A percentile compares a stretch with the other conserved stretches of the same genome.
phyloP scores from a whole-genome alignment of 2,888 invertebrate species.

The Diarsia mendica region DNA sequence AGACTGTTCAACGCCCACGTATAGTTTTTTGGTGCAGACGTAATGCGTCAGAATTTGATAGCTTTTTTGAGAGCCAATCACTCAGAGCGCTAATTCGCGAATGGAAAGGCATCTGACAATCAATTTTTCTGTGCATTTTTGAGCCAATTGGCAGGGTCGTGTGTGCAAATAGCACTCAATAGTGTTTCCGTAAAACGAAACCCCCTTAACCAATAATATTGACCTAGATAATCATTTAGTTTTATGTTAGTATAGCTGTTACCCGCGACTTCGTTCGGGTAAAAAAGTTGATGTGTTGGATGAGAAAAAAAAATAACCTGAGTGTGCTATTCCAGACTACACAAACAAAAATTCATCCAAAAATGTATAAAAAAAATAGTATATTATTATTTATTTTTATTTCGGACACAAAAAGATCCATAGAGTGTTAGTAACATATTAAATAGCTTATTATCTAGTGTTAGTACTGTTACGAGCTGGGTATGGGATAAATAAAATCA shows the following conservation, averaged over 20 bases:
- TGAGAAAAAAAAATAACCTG: background rate
- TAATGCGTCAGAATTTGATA: conserved; percentile 34
- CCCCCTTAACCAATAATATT: background rate
- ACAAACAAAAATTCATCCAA: too few relatives aligned
- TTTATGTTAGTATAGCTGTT: background rate
- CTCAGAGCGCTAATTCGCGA: conserved; percentile 31
- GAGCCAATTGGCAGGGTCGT: background rate
- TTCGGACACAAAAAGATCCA: too few relatives aligned
- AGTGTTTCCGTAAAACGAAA: background rate
- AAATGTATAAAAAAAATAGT: too few relatives aligned
- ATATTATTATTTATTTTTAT: too few relatives aligned
- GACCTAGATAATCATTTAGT: background rate
- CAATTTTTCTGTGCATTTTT: background rate
- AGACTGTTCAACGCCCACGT: conserved; percentile 46
- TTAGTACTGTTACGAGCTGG: too few relatives aligned
- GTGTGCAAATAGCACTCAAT: conserved; percentile 14
- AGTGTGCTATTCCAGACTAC: background rate
- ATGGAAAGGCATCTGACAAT: conserved; percentile 4
- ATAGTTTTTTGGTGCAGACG: conserved; percentile 30
- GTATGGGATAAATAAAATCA: too few relatives aligned
- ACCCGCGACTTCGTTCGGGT: background rate
- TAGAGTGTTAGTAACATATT: too few relatives aligned
- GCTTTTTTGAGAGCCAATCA: conserved; percentile 23
- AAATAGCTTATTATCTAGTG: too few relatives aligned
- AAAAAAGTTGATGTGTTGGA: background rate